phyloP scores from a whole-genome alignment of 1,140 invertebrate genomes.

The Diuraphis noxia region DNA sequence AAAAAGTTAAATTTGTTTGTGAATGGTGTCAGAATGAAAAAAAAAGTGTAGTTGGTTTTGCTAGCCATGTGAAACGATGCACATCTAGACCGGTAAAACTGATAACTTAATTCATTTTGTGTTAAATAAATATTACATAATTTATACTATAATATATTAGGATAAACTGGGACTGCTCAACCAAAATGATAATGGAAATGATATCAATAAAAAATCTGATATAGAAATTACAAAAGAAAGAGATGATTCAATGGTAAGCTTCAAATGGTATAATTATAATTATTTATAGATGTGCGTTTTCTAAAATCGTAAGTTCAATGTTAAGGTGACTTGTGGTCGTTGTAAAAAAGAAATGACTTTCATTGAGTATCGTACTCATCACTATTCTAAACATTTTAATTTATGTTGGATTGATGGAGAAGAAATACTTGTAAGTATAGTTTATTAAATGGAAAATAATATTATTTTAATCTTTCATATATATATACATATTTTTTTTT shows the following conservation, averaged over 20 bases:
- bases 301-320: neutral
- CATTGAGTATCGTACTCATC: slow-evolving; percentile 39
- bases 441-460: neutral
- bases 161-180: neutral
- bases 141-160: neutral
- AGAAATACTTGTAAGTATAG: slow-evolving; percentile 43
- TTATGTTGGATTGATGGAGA: slow-evolving; percentile 54
- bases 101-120: neutral
- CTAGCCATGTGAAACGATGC: slow-evolving; percentile 68
- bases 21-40: slow-evolving; percentile 64
- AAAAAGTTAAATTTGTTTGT: slow-evolving; percentile 61
- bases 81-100: slow-evolving; percentile 57
- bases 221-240: neutral
- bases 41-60: slow-evolving; percentile 66
- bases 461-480: neutral
- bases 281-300: neutral
- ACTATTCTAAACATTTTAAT: slow-evolving; percentile 46
- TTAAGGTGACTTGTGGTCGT: slow-evolving; percentile 54
- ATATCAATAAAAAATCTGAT: neutral
- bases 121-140: neutral
- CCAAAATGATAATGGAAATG: neutral
- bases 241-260: neutral
- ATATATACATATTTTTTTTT: neutral
- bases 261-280: neutral
- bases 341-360: slow-evolving; percentile 55